Evolutionary conservation across 1,140 invertebrate species (phyloP).

Genomic region (Mactra quadrangularis): DNA sequence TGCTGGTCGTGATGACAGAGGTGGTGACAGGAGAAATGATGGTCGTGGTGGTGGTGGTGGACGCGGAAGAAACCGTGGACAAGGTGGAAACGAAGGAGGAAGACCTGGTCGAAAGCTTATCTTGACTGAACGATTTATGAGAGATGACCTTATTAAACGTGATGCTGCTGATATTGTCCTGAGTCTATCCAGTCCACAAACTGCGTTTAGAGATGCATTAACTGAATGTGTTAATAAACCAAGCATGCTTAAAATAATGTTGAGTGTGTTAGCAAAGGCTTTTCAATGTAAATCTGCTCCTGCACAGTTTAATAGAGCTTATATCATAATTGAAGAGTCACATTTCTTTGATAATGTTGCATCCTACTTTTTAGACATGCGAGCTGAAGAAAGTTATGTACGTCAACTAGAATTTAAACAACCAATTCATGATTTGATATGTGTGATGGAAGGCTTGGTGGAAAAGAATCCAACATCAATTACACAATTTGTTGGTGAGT

Average conservation of each 20-base stretch:
- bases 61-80: constrained; percentile 6
- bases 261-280: constrained; percentile 46
- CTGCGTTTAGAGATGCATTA: constrained; percentile 25
- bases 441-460: constrained; percentile 15
- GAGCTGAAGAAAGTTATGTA: background rate
- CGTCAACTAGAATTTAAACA: constrained; percentile 21
- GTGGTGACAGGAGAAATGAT: background rate
- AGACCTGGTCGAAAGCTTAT: background rate
- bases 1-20: background rate
- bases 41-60: background rate
- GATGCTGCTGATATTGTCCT: constrained; percentile 30
- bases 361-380: constrained; percentile 41
- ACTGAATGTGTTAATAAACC: background rate
- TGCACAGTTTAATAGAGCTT: constrained; percentile 12
- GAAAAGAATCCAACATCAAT: constrained; percentile 44
- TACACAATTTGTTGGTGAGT: constrained; percentile 41
- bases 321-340: constrained; percentile 47
- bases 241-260: constrained; percentile 1
- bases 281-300: constrained; percentile 37
- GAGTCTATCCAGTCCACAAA: constrained; percentile 26
- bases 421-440: constrained; percentile 37
- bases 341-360: constrained; percentile 32
- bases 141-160: constrained; percentile 6
- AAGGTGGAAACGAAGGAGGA: background rate
- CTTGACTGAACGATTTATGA: constrained; percentile 3